Percentiles rank a stretch among this genome's conserved stretches.
Evolutionary conservation across 2,113 vertebrate species (phyloP).

Genomic region (Clupea harengus): DNA sequence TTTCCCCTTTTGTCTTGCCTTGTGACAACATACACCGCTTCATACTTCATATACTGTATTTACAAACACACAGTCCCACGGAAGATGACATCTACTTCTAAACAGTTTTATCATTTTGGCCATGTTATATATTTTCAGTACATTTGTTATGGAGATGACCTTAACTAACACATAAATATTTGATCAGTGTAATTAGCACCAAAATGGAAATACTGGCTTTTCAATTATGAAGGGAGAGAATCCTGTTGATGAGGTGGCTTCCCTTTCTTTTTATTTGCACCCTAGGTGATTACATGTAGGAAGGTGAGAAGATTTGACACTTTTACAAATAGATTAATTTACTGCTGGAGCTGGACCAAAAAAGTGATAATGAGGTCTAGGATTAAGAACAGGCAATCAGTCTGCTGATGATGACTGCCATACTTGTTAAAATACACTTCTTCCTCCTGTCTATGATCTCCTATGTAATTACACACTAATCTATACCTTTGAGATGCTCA

Average conservation of each 20-base stretch:
- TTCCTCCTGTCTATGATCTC: conserved; percentile 70
- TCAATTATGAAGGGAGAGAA: conserved; percentile 59
- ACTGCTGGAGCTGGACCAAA: conserved; percentile 89
- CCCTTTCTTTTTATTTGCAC: conserved; percentile 72
- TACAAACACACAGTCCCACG: too few species aligned
- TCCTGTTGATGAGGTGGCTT: conserved; percentile 64
- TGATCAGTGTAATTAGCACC: conserved; percentile 65
- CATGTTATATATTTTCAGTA: conserved; percentile 31
- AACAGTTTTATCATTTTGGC: not conserved
- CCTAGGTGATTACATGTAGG: conserved; percentile 74
- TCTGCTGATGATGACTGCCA: conserved; percentile 72
- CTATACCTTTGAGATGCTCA: conserved; percentile 58
- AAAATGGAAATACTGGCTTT: conserved; percentile 54
- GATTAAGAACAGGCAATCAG: conserved; percentile 93
- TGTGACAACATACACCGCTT: too few species aligned
- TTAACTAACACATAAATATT: conserved; percentile 61
- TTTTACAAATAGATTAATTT: conserved; percentile 94
- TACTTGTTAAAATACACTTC: conserved; percentile 85
- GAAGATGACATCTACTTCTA: too few species aligned
- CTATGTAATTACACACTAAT: conserved; percentile 72
- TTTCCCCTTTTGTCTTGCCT: too few species aligned
- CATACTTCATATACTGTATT: too few species aligned
- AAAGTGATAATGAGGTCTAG: conserved; percentile 98
- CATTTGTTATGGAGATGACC: conserved; percentile 58
- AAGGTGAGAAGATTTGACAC: conserved; percentile 93